A percentile compares a stretch with the other conserved stretches of the same genome.
These are phyloP conservation scores for Lucinisca nassula DNA, from an alignment of 2,888 invertebrate genomes.

Conservation along the genomic window DNA sequence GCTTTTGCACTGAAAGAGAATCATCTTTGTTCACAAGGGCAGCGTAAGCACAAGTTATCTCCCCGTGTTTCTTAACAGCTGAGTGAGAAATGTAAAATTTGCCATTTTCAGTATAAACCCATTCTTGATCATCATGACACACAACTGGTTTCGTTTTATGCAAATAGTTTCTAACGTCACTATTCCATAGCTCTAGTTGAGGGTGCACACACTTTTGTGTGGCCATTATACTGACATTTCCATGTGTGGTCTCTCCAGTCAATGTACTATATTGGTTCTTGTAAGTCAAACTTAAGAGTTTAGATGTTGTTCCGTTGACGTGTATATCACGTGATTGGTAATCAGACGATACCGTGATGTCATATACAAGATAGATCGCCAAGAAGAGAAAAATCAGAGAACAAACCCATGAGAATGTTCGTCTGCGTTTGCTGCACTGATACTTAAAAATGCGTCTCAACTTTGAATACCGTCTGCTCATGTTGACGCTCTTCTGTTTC, in stretches of 20 bases:
- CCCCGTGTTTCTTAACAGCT: constrained; percentile 88
- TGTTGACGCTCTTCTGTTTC: not conserved
- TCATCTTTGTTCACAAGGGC: constrained; percentile 86
- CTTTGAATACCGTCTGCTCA: not conserved
- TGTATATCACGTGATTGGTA: not conserved
- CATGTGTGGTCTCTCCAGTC: not conserved
- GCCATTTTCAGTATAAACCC: constrained; percentile 93
- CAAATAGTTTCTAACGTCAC: constrained; percentile 93
- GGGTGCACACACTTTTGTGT: constrained; percentile 91
- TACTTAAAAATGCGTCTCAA: not conserved
- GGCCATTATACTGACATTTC: not conserved
- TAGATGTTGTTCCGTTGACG: not conserved
- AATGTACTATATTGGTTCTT: not conserved
- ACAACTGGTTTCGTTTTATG: constrained; percentile 90
- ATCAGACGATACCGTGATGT: not conserved
- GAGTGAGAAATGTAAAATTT: constrained; percentile 89
- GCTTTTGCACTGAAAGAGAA: constrained; percentile 69
- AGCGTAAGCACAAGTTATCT: constrained; percentile 90
- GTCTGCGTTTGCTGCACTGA: not conserved
- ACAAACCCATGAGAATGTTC: not conserved
- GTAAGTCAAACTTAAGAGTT: not conserved
- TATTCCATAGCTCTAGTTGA: constrained; percentile 91
- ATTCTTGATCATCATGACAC: constrained; percentile 91
- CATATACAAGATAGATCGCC: not conserved
- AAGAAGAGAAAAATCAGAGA: not conserved